phyloP scores from a whole-genome alignment of 2,113 vertebrate species.

The Puma concolor region DNA sequence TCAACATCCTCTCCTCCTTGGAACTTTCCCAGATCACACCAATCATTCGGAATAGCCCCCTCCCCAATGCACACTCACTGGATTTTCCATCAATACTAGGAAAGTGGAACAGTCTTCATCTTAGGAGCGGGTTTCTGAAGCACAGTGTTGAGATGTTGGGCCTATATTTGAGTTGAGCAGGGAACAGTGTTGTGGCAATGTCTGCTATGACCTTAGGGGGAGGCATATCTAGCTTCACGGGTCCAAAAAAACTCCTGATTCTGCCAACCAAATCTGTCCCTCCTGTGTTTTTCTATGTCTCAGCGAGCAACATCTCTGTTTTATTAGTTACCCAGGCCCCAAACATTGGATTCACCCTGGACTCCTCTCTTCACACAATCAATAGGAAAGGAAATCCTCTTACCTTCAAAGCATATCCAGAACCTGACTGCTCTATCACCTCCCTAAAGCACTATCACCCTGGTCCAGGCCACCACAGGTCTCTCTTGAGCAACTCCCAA shows the following conservation, averaged over 20 bases:
- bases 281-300: background rate
- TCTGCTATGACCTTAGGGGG: background rate
- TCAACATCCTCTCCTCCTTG: background rate
- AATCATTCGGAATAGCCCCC: no score
- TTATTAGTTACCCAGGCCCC: background rate
- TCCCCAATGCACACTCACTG: no score
- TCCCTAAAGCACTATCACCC: no score
- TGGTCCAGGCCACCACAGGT: background rate
- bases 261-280: background rate
- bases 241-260: background rate
- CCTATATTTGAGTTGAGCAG: background rate
- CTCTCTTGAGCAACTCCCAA: background rate
- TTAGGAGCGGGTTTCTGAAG: background rate
- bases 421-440: background rate
- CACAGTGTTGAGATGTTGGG: background rate
- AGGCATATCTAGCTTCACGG: background rate
- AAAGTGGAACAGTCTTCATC: background rate
- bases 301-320: background rate
- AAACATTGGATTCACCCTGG: background rate
- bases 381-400: background rate
- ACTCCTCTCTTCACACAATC: background rate
- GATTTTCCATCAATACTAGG: background rate
- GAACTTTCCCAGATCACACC: background rate
- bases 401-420: background rate
- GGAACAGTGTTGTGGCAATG: background rate